Evolutionary conservation across 2,888 invertebrate species (phyloP), one percentile per base, ranked within the genome.

Genomic region (Himalopsyche anomala): DNA sequence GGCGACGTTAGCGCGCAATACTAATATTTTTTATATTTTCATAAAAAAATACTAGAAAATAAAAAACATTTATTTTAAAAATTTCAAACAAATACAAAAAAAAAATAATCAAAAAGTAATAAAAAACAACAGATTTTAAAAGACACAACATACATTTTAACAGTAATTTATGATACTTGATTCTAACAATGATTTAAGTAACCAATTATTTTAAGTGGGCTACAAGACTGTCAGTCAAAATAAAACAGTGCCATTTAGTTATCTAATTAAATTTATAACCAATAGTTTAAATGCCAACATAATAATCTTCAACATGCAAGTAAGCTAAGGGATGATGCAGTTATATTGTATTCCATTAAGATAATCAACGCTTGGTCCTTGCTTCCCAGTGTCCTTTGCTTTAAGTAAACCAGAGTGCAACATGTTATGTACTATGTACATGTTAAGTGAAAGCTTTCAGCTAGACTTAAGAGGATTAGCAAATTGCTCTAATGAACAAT

Each of bases 331-430:
- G 56, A 62, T 85, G 82, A 85, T 85, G 82, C 82, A 74, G 55
- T 82, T 45, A 80, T 79, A 79, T 82, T 85, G 85, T 85, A 51
- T 82, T 85, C 85, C 82, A 85, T 85, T 85, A 85, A 56, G 51
- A 51, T 79, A 82, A 85, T 85, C 79, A 85, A 82, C 81, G 85
- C 62, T 62, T 19, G 28, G 19, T 19, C 79, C 36, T 42, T 79
- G 51, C 55, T n/a, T 51, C 8, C 82, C 5, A 17, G 4, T 62
- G 62, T 62, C 62, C 62, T 19, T 28, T 62, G 28, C 62, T 62
- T n/a, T 19, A 1, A 62, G 28, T 11, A 9, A 19, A 28, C 9
- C 19, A 62, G 11, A 19, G 62, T 62, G 19, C 62, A 62, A 11
- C 11, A 28, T 19, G 62, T 5, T 19, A 62, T 11, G 62, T 28